Percentiles rank a stretch among this genome's conserved stretches.
These are phyloP conservation scores for Dryocosmus kuriphilus DNA, from an alignment of 2,888 invertebrate genomes.

Conservation along the genomic window DNA sequence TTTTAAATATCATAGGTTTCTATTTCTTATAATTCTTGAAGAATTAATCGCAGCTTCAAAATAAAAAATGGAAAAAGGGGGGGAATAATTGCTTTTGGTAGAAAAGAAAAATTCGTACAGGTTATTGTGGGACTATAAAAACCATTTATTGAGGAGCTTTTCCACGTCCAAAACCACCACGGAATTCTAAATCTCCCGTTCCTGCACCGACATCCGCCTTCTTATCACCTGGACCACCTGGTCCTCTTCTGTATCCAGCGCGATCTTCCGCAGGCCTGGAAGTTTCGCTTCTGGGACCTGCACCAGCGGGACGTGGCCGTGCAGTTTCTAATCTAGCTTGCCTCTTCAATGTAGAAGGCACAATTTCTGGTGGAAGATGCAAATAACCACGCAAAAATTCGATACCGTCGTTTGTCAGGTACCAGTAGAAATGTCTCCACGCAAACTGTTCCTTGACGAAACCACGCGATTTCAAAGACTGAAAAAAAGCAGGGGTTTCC, in stretches of 20 bases:
- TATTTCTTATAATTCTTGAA: no score
- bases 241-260: constrained; percentile 89
- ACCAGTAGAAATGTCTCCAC: constrained; percentile 99
- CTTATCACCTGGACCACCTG: constrained; percentile 87
- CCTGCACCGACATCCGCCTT: constrained; percentile 98
- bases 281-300: constrained; percentile 83
- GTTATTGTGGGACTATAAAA: constrained; percentile 46
- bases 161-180: constrained; percentile 78
- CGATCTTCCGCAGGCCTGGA: constrained; percentile 90
- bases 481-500: constrained; percentile 61
- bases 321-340: constrained; percentile 92
- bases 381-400: constrained; percentile 96
- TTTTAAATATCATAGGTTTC: no score
- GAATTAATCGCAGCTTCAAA: no score
- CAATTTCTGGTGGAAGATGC: constrained; percentile 98
- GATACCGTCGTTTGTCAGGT: constrained; percentile 98
- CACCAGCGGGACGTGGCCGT: constrained; percentile 84
- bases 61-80: no score
- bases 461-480: constrained; percentile 96
- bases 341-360: constrained; percentile 97
- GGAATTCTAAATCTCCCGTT: constrained; percentile 94
- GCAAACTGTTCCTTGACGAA: constrained; percentile 99
- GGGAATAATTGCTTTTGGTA: not conserved
- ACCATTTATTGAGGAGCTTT: constrained; percentile 71
- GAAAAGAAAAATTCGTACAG: not conserved